Base-by-base conservation (phyloP, 2,113 vertebrate species). In the Gobiocypris rarus region DNA sequence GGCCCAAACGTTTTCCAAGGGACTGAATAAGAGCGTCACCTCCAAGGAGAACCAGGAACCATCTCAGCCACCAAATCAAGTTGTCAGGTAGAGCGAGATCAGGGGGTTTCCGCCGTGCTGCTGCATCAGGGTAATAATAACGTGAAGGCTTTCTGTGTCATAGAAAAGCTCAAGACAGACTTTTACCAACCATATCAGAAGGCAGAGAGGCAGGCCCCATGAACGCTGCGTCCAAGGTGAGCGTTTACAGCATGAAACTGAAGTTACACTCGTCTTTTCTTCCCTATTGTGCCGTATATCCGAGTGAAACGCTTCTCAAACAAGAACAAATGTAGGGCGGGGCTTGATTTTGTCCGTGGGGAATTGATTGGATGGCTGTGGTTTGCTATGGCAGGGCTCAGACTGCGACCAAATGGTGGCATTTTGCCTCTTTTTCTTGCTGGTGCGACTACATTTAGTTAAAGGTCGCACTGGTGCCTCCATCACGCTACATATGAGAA, bases 181-280 rank as follows among this genome's bases (percentile, higher is more conserved):
- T n/a, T 19, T 34, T 84, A 63, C 74, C 81, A 75, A 71, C 82
- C 28, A 84, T 83, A 54, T 81, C 84, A 17, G 82, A 86, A 45
- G 83, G 26, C 19, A 26, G 26, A 41, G 82, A 84, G 28, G 28
- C 26, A 31, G 41, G 77, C 22, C 43, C 61, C 4, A 5, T n/a
- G 59, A 11, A 13, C n/a, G 11, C 15, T 1, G 8, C 4, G 4
- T 58, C 73, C 5, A 11, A 43, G 50, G 70, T 85, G 38, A 77
- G 52, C 4, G 0, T 41, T 41, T 22, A 69, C 19, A 54, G 52
- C 2, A 19, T 19, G 50, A 19, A 19, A 54, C 6, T 54, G 17
- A 6, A 17, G n/a, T n/a, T n/a, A 11, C 4, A 4, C 5, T 15
- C 0, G 14, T 50, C 15, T 17, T 17, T 52, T 52, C 14, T 45